A percentile compares a stretch with the other conserved stretches of the same genome.
Conservation (phyloP, 2,113 vertebrate species). For the Austrofundulus limnaeus region DNA sequence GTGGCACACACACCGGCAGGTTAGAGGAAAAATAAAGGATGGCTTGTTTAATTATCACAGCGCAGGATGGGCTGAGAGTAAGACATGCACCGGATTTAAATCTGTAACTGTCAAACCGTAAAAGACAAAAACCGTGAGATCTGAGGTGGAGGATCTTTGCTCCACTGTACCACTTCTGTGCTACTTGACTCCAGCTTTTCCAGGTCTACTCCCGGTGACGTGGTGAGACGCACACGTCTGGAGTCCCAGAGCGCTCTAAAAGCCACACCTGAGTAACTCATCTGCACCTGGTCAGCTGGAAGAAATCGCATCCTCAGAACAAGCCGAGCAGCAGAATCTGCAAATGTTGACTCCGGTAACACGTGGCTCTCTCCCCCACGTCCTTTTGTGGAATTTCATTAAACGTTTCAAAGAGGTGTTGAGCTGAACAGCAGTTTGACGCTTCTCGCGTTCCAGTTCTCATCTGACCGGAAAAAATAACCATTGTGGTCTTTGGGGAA, state of each 20-base stretch:
- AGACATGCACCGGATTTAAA: too few species aligned
- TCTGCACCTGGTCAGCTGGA: conserved; percentile 48
- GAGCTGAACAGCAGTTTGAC: conserved; percentile 24
- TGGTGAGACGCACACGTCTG: conserved; percentile 23
- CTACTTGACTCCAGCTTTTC: conserved; percentile 18
- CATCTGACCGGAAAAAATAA: conserved; percentile 15
- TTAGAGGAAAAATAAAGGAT: background rate
- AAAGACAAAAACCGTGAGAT: too few species aligned
- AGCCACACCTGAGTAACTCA: conserved; percentile 55
- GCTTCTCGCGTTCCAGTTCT: conserved; percentile 24
- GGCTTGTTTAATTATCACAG: background rate
- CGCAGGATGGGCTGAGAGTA: background rate
- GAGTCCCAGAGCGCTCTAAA: conserved; percentile 24
- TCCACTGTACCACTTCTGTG: background rate
- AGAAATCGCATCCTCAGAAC: conserved; percentile 37
- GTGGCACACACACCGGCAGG: background rate
- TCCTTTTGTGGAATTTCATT: conserved; percentile 16
- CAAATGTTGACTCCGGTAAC: conserved; percentile 33
- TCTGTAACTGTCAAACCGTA: too few species aligned
- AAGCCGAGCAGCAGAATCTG: conserved; percentile 36
- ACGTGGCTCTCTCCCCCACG: conserved; percentile 11
- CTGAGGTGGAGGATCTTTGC: too few species aligned
- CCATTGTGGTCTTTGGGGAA: conserved; percentile 27
- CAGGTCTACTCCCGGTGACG: conserved; percentile 12
- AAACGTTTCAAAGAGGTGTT: conserved; percentile 20